A percentile compares a stretch with the other conserved stretches of the same genome.
Conservation (phyloP, 1,140 invertebrate species). For the Drosophila paulistorum region DNA sequence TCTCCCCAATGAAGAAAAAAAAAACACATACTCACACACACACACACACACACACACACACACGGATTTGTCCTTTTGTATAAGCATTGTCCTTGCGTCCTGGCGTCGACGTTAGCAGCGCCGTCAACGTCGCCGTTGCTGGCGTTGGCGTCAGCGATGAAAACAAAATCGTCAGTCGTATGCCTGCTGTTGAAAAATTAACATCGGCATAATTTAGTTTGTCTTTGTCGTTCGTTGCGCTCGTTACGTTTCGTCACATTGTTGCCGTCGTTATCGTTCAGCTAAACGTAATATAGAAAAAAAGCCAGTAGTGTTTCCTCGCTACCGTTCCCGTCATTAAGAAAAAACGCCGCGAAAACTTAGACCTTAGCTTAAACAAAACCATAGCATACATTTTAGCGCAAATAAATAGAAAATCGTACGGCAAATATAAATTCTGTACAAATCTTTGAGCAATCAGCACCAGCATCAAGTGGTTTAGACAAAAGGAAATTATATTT, state of each 20-base stretch:
- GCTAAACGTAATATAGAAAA: constrained; percentile 15
- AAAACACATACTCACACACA: constrained; percentile 15
- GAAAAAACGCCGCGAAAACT: constrained; percentile 20
- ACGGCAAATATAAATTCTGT: constrained; percentile 1
- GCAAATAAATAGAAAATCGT: not conserved
- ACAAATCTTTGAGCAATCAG: constrained; percentile 2
- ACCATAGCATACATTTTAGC: constrained; percentile 44
- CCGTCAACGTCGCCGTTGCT: constrained; percentile 25
- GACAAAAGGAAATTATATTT: not conserved
- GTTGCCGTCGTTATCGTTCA: constrained; percentile 29
- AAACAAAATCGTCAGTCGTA: constrained; percentile 56
- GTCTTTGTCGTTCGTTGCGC: constrained; percentile 76
- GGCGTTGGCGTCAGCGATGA: constrained; percentile 22
- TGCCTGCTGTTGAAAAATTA: constrained; percentile 75
- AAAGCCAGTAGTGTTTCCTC: constrained; percentile 19
- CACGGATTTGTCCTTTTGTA: constrained; percentile 60
- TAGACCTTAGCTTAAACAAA: constrained; percentile 16
- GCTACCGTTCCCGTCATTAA: constrained; percentile 16
- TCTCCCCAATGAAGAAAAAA: constrained; percentile 24
- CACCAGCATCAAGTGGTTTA: constrained; percentile 14
- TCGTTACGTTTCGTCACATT: constrained; percentile 64
- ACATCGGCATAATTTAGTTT: constrained; percentile 79
- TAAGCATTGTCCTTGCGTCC: constrained; percentile 66
- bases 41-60: no score
- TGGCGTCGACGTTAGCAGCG: constrained; percentile 34